Conservation (phyloP, 2,888 invertebrate species). For the Drosophila gaucha region DNA sequence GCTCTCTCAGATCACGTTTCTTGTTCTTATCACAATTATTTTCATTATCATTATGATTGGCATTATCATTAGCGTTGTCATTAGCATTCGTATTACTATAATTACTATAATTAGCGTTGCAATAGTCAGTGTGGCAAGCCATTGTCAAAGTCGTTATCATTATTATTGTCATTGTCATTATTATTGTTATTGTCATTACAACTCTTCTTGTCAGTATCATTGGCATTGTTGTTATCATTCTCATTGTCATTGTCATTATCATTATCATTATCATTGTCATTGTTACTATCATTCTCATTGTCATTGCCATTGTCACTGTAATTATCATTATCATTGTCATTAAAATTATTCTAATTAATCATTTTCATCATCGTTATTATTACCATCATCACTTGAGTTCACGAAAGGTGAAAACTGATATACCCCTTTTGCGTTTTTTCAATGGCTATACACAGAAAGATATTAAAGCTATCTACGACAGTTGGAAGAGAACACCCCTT, state of each 20-base stretch:
- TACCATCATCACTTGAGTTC: no score
- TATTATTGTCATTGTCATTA: neutral
- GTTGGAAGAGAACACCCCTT: constrained; percentile 1
- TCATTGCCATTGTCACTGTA: neutral
- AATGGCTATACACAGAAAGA: constrained; percentile 1
- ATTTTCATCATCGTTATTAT: no score
- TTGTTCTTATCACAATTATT: neutral
- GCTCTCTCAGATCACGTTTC: no score
- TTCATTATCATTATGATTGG: neutral
- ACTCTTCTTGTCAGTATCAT: no score
- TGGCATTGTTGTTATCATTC: neutral
- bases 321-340: neutral
- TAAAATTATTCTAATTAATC: neutral
- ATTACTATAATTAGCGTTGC: neutral
- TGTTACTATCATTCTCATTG: neutral
- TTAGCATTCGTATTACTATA: neutral
- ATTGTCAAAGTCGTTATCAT: neutral
- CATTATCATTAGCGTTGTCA: neutral
- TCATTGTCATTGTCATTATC: neutral
- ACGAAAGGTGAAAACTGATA: neutral
- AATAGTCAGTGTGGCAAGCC: no score
- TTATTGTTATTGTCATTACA: neutral
- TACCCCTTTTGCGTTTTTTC: neutral
- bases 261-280: neutral
- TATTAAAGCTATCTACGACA: constrained; percentile 25